These are phyloP conservation scores for Xiphophorus birchmanni DNA, from an alignment of 2,797 vertebrate genomes.

Conservation along the genomic window DNA sequence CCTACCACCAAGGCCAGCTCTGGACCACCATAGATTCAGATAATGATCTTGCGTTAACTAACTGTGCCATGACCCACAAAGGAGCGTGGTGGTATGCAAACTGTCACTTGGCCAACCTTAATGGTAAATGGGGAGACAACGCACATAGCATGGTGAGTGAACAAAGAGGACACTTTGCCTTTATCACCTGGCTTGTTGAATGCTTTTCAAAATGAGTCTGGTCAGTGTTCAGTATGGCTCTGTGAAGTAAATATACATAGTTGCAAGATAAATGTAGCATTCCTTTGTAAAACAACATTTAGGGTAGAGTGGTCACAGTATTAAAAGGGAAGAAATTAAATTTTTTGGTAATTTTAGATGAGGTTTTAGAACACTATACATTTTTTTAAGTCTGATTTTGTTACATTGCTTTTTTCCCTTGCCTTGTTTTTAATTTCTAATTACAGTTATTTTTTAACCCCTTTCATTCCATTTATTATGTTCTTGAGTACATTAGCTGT, in stretches of 20 bases:
- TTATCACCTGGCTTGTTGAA: background rate
- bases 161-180: background rate
- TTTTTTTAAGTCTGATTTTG: background rate
- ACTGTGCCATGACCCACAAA: constrained; percentile 87
- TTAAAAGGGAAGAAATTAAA: background rate
- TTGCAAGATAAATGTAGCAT: background rate
- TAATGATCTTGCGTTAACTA: constrained; percentile 89
- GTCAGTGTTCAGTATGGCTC: background rate
- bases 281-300: background rate
- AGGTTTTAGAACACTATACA: background rate
- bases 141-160: constrained; percentile 87
- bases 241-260: background rate
- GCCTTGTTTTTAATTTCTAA: background rate
- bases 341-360: background rate
- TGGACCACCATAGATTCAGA: constrained; percentile 89
- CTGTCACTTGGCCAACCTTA: constrained; percentile 91
- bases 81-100: constrained; percentile 92
- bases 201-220: background rate
- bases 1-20: constrained; percentile 86
- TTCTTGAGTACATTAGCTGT: background rate
- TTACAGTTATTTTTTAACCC: background rate
- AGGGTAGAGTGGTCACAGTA: background rate
- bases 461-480: background rate
- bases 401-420: background rate
- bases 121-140: constrained; percentile 84